Evolutionary conservation across 1,140 invertebrate species (phyloP).

Genomic region (Hyles euphorbiae): DNA sequence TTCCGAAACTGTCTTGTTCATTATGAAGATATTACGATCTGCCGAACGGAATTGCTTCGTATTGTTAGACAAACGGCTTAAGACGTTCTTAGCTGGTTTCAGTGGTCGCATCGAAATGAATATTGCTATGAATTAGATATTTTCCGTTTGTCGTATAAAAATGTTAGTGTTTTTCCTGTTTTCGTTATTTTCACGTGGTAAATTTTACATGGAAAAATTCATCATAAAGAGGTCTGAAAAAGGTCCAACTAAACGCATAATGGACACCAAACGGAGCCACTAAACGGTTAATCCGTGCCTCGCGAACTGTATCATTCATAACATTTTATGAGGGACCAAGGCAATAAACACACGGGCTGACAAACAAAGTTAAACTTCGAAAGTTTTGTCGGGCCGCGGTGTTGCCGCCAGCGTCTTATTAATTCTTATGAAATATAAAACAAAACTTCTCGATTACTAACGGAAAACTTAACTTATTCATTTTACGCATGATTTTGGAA

Average conservation of each 20-base stretch:
- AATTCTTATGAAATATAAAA: not conserved
- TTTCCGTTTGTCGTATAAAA: not conserved
- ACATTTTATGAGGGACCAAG: conserved; percentile 39
- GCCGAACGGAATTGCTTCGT: too few relatives aligned
- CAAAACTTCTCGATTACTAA: too few relatives aligned
- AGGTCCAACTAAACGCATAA: conserved; percentile 24
- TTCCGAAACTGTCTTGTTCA: too few relatives aligned
- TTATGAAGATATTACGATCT: too few relatives aligned
- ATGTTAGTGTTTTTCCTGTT: not conserved
- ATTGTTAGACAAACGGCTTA: too few relatives aligned
- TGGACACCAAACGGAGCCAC: conserved; percentile 21
- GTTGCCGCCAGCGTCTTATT: conserved; percentile 4
- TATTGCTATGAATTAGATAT: too few relatives aligned
- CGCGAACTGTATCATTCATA: conserved; percentile 43
- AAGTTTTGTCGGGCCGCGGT: conserved; percentile 19
- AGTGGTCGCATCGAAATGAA: too few relatives aligned
- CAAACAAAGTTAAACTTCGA: conserved; percentile 27
- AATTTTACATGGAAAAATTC: conserved; percentile 9
- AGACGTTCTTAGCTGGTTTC: too few relatives aligned
- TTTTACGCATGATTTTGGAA: not conserved
- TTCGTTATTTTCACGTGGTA: not conserved
- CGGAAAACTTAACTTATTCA: too few relatives aligned
- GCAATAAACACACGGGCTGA: conserved; percentile 35
- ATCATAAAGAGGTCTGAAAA: conserved; percentile 18
- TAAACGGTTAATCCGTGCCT: conserved; percentile 29